Evolutionary conservation across 2,888 invertebrate genomes (phyloP).

Genomic region (Therioaphis trifolii): DNA sequence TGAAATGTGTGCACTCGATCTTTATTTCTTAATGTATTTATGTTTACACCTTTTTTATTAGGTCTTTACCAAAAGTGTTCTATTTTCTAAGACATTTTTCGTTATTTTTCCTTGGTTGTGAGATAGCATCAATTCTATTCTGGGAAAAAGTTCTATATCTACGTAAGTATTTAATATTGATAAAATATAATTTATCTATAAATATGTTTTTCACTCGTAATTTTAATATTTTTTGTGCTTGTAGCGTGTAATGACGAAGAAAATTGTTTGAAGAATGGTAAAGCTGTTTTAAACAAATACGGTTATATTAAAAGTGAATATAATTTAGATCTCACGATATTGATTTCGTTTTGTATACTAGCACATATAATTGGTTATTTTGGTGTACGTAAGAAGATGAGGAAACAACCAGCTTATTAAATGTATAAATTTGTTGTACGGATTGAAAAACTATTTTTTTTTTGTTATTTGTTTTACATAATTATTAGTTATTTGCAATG

Average conservation of each 20-base stretch:
- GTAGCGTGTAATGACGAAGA: constrained; percentile 9
- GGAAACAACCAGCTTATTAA: constrained; percentile 49
- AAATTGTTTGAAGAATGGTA: constrained; percentile 32
- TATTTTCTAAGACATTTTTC: constrained; percentile 33
- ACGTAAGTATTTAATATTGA: too few relatives aligned
- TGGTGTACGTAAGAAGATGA: constrained; percentile 30
- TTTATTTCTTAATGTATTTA: not conserved
- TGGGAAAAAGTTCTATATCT: constrained; percentile 26
- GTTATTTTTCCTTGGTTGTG: constrained; percentile 50
- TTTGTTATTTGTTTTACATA: too few relatives aligned
- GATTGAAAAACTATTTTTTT: too few relatives aligned
- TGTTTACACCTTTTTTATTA: not conserved
- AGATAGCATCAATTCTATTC: constrained; percentile 15
- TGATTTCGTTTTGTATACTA: not conserved
- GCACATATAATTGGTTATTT: constrained; percentile 7
- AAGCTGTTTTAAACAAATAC: constrained; percentile 39
- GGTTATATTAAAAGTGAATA: constrained; percentile 13
- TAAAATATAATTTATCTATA: not conserved
- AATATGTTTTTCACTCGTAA: not conserved
- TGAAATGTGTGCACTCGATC: not conserved
- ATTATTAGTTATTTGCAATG: too few relatives aligned
- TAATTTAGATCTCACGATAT: not conserved
- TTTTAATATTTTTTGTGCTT: not conserved
- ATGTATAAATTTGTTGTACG: not conserved
- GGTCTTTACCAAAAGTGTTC: not conserved